These are phyloP conservation scores for Lasiurus borealis DNA, from an alignment of 2,113 vertebrate species.

Conservation along the genomic window DNA sequence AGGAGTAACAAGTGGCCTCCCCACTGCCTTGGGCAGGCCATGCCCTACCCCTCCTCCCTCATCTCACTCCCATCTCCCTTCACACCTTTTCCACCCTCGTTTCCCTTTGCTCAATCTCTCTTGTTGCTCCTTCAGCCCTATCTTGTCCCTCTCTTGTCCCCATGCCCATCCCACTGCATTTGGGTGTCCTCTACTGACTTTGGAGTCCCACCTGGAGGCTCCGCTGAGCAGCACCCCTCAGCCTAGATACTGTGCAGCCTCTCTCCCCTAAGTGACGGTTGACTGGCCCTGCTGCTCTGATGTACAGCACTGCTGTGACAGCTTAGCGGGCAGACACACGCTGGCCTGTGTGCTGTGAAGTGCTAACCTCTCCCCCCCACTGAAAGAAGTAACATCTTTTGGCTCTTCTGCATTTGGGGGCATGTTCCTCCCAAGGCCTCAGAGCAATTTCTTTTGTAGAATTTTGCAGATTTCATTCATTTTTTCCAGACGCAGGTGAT, in stretches of 20 bases:
- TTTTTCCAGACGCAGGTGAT: conserved; percentile 23
- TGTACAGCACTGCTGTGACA: neutral
- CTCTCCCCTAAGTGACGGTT: neutral
- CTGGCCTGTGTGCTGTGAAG: neutral
- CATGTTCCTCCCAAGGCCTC: neutral
- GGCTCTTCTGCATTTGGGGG: neutral
- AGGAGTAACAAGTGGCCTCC: neutral
- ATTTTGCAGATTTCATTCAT: conserved; percentile 44
- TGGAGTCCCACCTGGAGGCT: neutral
- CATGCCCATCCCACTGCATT: neutral
- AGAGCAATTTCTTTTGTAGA: neutral
- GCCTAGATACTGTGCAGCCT: neutral
- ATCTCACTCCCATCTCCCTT: neutral
- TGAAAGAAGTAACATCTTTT: neutral
- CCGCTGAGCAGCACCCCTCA: neutral
- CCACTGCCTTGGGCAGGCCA: neutral
- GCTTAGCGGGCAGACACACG: neutral
- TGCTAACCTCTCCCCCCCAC: neutral
- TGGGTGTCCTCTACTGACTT: neutral
- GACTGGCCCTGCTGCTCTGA: neutral
- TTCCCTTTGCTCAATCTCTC: neutral
- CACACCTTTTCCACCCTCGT: neutral
- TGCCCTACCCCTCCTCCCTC: neutral
- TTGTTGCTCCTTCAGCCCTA: neutral
- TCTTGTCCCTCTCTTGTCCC: neutral